Evolutionary conservation across 2,888 invertebrate genomes (phyloP).

Genomic region (Chaetoderma sp.): DNA sequence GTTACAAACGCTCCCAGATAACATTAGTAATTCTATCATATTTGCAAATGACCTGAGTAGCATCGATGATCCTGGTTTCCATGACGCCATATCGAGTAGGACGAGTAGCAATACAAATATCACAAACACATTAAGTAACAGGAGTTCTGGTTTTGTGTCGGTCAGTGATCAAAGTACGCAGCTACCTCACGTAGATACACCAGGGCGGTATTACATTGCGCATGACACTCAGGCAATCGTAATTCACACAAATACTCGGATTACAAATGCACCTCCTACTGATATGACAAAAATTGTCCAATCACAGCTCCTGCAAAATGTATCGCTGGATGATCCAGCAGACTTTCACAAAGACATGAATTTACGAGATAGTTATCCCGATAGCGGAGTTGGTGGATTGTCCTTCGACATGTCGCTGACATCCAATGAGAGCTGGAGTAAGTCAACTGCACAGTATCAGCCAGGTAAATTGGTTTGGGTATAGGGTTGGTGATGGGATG

Average conservation of each 20-base stretch:
- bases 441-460: too few species aligned
- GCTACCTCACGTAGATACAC: not conserved
- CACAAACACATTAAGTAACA: not conserved
- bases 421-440: too few species aligned
- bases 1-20: constrained; percentile 88
- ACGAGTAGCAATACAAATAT: not conserved
- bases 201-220: not conserved
- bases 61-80: constrained; percentile 55
- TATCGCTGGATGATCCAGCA: too few species aligned
- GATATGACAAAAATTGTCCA: too few species aligned
- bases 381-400: constrained; percentile 64
- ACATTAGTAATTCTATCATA: constrained; percentile 38
- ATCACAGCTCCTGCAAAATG: constrained; percentile 40
- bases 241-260: not conserved
- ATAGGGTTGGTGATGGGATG: too few species aligned
- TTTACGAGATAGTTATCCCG: constrained; percentile 57
- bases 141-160: not conserved
- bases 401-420: too few species aligned
- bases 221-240: not conserved
- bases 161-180: not conserved
- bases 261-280: too few species aligned
- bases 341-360: constrained; percentile 52
- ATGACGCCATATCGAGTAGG: constrained; percentile 41
- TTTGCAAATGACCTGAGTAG: constrained; percentile 44
- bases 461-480: too few species aligned